A percentile compares a stretch with the other conserved stretches of the same genome.
phyloP scores from a whole-genome alignment of 2,888 invertebrate species.

The Dolichomitus sp. region DNA sequence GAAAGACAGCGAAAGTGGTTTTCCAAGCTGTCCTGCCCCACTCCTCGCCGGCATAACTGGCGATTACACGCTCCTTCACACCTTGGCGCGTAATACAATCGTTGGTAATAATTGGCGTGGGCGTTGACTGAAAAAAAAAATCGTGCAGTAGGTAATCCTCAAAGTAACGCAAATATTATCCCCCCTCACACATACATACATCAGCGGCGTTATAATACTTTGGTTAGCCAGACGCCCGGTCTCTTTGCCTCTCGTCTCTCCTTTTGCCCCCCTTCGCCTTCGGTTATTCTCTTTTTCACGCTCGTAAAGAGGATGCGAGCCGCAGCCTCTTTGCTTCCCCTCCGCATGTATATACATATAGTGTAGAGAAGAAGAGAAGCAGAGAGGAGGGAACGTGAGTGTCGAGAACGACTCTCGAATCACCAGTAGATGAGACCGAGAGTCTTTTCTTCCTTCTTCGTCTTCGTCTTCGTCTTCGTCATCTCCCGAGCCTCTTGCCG shows the following conservation, averaged over 20 bases:
- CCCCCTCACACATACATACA: background rate
- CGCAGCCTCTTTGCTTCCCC: slow-evolving; percentile 31
- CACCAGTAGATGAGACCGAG: slow-evolving; percentile 49
- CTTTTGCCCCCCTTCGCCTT: slow-evolving; percentile 27
- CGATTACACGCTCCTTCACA: slow-evolving; percentile 26
- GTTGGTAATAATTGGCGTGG: slow-evolving; percentile 30
- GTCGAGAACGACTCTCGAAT: slow-evolving; percentile 48
- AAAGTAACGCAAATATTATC: slow-evolving; percentile 3
- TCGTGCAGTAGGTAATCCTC: background rate
- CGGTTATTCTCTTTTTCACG: slow-evolving; percentile 57
- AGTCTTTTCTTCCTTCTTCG: slow-evolving; percentile 36
- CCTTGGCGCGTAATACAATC: slow-evolving; percentile 17
- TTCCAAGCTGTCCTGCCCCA: background rate
- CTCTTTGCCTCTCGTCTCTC: slow-evolving; percentile 17
- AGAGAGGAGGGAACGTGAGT: slow-evolving; percentile 45
- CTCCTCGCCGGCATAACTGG: background rate
- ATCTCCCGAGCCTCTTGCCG: slow-evolving; percentile 22
- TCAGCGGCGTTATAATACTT: slow-evolving; percentile 23
- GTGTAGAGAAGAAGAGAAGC: slow-evolving; percentile 61
- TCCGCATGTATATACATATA: background rate
- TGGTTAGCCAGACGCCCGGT: slow-evolving; percentile 54
- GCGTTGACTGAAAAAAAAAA: slow-evolving; percentile 24
- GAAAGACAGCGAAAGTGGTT: slow-evolving; percentile 50
- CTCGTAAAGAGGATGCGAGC: slow-evolving; percentile 54
- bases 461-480: background rate